Base-by-base conservation (phyloP, 2,888 invertebrate genomes). In the Dioctria rufipes region DNA sequence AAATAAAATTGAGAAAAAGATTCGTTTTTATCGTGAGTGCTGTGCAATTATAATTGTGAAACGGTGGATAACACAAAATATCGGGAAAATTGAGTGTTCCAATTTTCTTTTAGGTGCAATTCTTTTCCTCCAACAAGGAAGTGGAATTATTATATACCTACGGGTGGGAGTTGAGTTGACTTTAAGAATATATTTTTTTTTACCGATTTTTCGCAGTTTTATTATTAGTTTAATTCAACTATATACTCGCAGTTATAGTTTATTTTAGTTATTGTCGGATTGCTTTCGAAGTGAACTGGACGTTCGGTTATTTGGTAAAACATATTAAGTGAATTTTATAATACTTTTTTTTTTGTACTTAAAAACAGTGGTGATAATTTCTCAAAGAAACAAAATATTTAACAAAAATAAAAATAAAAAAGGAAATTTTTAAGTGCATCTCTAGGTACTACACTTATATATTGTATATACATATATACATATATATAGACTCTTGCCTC, bases 71-170 rank as follows among this genome's bases (percentile, higher is more conserved):
- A 54, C 40, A 42, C 39, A 51, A 71, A 54, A 71, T 39, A 39
- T 71, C 51, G 6, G 54, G 40, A 54, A n/a, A 54, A 11, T 40
- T 49, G 37, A 11, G 71, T 71, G 71, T 40, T 71, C 71, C 54
- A 71, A 40, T 71, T 71, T 71, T 67, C n/a, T 65, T 42, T 40
- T 65, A 13, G 25, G 71, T 71, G 71, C 54, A 40, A 71, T 54
- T n/a, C 25, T 43, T 43, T 42, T 71, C 40, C 25, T 25, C 25
- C 25, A 54, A 71, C 40, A 54, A 71, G 71, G 71, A 71, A 71
- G 71, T 71, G 71, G 39, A 69, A 54, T 37, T 54, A 54, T 25
- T 25, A 25, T 25, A 25, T 25, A 25, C 25, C 25, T 25, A 49
- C 71, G 71, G 71, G 71, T 54, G 71, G 51, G 71, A 51, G 51